Evolutionary conservation across 2,888 invertebrate genomes (phyloP), one percentile per base, ranked within the genome.

Genomic region (Cosmorhoe ocellata): DNA sequence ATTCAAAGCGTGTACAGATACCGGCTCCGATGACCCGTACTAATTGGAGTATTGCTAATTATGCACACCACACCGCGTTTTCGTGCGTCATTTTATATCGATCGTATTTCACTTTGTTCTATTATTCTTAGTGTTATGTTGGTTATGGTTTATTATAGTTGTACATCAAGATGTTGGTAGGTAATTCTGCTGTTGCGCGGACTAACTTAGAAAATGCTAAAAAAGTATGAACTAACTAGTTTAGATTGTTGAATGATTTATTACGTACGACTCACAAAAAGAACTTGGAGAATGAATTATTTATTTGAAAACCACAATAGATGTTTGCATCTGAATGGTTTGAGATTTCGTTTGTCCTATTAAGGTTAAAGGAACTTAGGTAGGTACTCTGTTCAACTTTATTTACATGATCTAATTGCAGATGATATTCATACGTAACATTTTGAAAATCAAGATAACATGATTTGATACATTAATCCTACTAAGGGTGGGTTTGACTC

Each of bases 1-100:
- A 71, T 70, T 71, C 67, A 64, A 66, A 51, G 62, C 67, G 64
- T 63, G 45, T 26, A 61, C 59, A 72, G 67, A 67, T 69, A 66
- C 67, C 45, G 60, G 66, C 66, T 66, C 63, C 70, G 46, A 51
- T 71, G 71, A 73, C 61, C 75, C 65, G 69, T 42, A 51, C 58
- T 56, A 69, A 73, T 73, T 70, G 62, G 62, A 64, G 60, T 65
- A 60, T 59, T 57, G 55, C 47, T 61, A 51, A 56, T 58, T 56
- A 56, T 47, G 36, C 39, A 32, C 39, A 45, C 27, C 39, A 32
- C 34, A 45, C 27, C 8, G 47, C 37, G 56, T 51, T 52, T 55
- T 55, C 48, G 38, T 48, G 56, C 55, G 42, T 43, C 48, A 42
- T 49, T 50, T 18, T 4, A 47, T 61, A 58, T 6, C 56, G 58